A percentile compares a stretch with the other conserved stretches of the same genome.
Evolutionary conservation across 2,888 invertebrate genomes (phyloP).

Genomic region (Himalopsyche tibetana): DNA sequence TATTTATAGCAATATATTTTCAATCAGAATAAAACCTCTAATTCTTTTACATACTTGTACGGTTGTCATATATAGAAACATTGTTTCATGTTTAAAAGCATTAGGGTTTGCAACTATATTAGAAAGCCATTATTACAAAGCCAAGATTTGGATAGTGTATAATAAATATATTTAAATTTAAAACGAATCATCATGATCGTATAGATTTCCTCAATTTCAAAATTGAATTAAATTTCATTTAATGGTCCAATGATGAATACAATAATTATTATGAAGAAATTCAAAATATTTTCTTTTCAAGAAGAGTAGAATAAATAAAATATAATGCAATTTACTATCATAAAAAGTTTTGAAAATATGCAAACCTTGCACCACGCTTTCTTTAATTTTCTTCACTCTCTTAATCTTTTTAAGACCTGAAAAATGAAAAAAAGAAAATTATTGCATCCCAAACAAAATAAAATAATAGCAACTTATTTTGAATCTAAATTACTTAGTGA

Average conservation of each 20-base stretch:
- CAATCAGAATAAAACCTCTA: too few relatives aligned
- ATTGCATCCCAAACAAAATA: too few relatives aligned
- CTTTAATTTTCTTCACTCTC: slow-evolving; percentile 50
- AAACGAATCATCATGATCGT: too few relatives aligned
- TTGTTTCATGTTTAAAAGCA: background rate
- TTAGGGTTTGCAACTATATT: background rate
- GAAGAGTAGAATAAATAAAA: background rate
- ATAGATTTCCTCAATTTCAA: background rate
- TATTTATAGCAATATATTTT: too few relatives aligned
- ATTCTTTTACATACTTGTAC: too few relatives aligned
- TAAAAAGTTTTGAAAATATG: background rate
- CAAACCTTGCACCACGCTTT: slow-evolving; percentile 46
- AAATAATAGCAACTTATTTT: too few relatives aligned
- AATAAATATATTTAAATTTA: background rate
- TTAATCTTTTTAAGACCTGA: slow-evolving; percentile 57
- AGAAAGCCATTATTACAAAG: background rate
- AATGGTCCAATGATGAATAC: background rate
- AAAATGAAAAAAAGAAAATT: background rate
- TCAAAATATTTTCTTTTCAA: background rate
- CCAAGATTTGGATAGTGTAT: background rate
- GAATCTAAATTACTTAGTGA: too few relatives aligned
- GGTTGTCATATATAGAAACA: background rate
- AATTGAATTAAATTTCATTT: background rate
- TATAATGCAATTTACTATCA: background rate
- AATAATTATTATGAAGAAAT: background rate